Evolutionary conservation across 2,113 vertebrate species (phyloP).

Genomic region (Rana temporaria): DNA sequence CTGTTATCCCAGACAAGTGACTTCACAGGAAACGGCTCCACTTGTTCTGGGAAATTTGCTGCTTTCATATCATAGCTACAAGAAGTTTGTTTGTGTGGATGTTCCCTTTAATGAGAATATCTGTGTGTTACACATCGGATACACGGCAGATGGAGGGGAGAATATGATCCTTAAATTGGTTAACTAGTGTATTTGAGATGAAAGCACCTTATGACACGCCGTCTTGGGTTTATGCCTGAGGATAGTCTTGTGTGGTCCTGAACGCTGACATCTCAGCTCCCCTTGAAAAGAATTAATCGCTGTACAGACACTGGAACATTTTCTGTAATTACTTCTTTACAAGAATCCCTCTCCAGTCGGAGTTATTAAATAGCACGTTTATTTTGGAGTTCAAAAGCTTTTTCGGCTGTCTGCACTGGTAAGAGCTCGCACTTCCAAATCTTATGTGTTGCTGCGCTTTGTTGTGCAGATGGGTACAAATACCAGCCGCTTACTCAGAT

Average conservation of each 20-base stretch:
- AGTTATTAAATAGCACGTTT: background rate
- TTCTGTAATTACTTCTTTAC: slow-evolving; percentile 6
- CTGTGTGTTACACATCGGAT: background rate
- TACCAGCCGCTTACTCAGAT: no score
- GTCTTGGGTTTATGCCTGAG: slow-evolving; percentile 59
- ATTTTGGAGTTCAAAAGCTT: slow-evolving; percentile 30
- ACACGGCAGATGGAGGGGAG: slow-evolving; percentile 43
- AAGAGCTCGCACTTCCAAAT: no score
- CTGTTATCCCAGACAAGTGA: background rate
- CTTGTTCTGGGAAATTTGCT: background rate
- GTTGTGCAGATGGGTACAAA: no score
- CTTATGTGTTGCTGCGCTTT: no score
- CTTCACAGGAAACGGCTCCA: background rate
- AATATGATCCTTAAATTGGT: slow-evolving; percentile 49
- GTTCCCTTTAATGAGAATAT: background rate
- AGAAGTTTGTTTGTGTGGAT: slow-evolving; percentile 2
- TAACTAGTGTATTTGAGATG: slow-evolving; percentile 59
- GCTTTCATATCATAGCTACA: slow-evolving; percentile 2
- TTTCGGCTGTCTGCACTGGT: background rate
- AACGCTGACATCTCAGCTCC: background rate
- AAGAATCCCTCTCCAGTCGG: background rate
- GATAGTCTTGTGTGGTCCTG: slow-evolving; percentile 49
- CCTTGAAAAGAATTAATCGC: background rate
- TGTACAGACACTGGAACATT: background rate
- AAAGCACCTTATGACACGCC: slow-evolving; percentile 66